Base-by-base conservation (phyloP, 2,113 vertebrate species). In the Hypocryptadius cinnamomeus region DNA sequence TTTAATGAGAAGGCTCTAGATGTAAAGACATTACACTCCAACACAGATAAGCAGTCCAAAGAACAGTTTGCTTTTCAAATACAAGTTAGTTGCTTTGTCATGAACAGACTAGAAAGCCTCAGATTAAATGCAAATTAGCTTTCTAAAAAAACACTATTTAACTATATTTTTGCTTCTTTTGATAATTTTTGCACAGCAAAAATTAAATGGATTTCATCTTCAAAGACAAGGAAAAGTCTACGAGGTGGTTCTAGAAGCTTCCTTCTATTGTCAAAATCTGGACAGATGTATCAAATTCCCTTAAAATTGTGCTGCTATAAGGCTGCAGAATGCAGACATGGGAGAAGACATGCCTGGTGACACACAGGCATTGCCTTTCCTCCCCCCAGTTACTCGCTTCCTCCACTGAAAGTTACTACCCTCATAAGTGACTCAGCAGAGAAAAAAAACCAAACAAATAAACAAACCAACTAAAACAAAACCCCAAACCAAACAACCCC, bases 21-120 rank as follows among this genome's bases (percentile, higher is more conserved):
- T 11, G 10, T 56, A 72, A 66, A 84, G 63, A 56, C n/a, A 76
- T 37, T 44, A 65, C 1, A 1, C 30, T 82, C 50, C 72, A 88
- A 70, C 39, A 54, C 3, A 86, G 95, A 94, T 78, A 95, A 90
- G 76, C 39, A 4, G 88, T 95, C 93, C 88, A 96, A 94, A 95
- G 85, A 86, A 84, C 96, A 92, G 30, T 14, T 72, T 92, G 79
- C 56, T 85, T 90, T 73, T 44, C 72, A 73, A 70, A 66, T 35
- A 45, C 11, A 65, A 70, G 30, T 44, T 39, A 87, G 50, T 37
- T 65, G 47, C 25, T 85, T 65, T 35, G 60, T 66, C 3, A 2
- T 35, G 24, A 90, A 47, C 28, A 68, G 33, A 86, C 16, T 27
- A 7, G 22, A 92, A 83, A 59, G 19, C 21, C 42, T 59, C 54